phyloP scores from a whole-genome alignment of 2,797 vertebrate species.

The Novumbra hubbsi region DNA sequence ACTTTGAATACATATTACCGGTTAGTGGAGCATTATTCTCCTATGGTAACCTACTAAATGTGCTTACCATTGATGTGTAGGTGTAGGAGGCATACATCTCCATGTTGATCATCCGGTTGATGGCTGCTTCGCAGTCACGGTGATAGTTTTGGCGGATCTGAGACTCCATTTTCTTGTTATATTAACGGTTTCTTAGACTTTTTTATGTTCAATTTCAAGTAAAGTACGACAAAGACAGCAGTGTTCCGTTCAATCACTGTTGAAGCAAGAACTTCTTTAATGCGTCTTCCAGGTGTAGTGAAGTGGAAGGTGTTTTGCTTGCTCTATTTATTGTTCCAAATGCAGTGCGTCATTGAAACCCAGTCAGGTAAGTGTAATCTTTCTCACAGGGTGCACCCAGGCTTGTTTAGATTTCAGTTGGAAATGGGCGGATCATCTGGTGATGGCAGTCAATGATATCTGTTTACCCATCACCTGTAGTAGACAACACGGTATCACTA shows the following conservation, averaged over 20 bases:
- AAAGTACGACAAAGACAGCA: constrained; percentile 35
- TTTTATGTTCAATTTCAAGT: too few species aligned
- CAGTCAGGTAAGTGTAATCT: neutral
- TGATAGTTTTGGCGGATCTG: constrained; percentile 85
- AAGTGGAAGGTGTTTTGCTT: accelerated
- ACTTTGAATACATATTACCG: neutral
- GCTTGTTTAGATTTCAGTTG: neutral
- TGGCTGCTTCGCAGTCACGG: constrained; percentile 78
- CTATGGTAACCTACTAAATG: neutral
- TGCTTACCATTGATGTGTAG: constrained; percentile 81
- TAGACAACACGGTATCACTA: neutral
- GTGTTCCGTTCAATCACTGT: constrained; percentile 80
- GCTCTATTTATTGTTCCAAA: constrained; percentile 41
- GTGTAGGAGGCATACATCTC: constrained; percentile 78
- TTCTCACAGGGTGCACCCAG: constrained; percentile 28
- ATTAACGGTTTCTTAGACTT: too few species aligned
- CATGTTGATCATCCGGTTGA: constrained; percentile 84
- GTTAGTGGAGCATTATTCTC: neutral
- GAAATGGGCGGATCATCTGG: neutral
- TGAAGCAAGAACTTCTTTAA: constrained; percentile 73
- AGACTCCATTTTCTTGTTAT: constrained; percentile 74
- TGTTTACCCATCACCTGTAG: neutral
- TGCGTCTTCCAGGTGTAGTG: neutral
- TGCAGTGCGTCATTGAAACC: neutral
- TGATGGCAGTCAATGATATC: constrained; percentile 34